Base-by-base conservation (phyloP, 2,888 invertebrate species). In the Campoplex nolae region DNA sequence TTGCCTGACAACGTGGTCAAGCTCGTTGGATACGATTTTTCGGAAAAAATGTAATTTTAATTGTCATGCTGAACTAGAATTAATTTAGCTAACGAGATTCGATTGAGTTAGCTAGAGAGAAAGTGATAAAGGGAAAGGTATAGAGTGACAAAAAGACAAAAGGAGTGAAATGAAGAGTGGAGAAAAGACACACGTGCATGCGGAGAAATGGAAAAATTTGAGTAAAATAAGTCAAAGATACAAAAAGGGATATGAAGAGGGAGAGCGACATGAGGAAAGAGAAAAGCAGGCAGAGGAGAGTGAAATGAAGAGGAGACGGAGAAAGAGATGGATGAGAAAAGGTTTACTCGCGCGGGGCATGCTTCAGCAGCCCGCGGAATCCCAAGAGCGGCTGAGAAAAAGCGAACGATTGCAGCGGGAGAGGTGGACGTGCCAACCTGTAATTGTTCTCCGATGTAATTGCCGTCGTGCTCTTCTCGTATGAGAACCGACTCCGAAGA, bases 391-490 rank as follows among this genome's bases (percentile, higher is more conserved):
- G 38, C 70, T 70, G 88, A 91, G 89, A 92, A 93, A 92, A 93
- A 92, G 89, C 89, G 85, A 90, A 84, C 90, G 90, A 90, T 90
- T 67, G 90, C 89, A 91, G 90, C 89, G 90, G 88, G 89, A 88
- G 65, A 85, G 84, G 74, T 84, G 89, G 91, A 92, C 92, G 93
- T 90, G 92, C 92, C 91, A 92, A 92, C 91, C 92, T 90, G 92
- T 93, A 93, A 93, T 93, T 93, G 93, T 93, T 93, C 93, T 91
- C 88, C 92, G 90, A 93, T 93, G 93, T 93, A 93, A 93, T 93
- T 92, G 92, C 92, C 89, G 85, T 68, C 71, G 75, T 85, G 83
- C 82, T 51, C 68, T 76, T 38, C 23, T 42, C 35, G 73, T 54
- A 54, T 35, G 16, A 54, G 73, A 62, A 28, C 58, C 51, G 54